Evolutionary conservation across 2,888 invertebrate species (phyloP), one percentile per base, ranked within the genome.

Genomic region (Drosophila subsilvestris): DNA sequence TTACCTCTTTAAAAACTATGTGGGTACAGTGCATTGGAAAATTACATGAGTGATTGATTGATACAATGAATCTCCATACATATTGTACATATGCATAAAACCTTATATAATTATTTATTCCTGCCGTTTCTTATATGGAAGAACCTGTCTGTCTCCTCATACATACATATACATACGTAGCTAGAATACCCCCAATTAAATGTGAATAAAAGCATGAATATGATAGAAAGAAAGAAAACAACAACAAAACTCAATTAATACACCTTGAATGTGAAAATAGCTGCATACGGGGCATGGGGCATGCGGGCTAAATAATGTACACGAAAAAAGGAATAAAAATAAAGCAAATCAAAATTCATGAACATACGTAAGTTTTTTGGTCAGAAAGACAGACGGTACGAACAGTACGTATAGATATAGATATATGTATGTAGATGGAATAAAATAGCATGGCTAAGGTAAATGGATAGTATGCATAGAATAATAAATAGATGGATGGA

Each of bases 391-490:
- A 43, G 56, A 55, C 54, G 22, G 29, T 18, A 37, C 25, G 51
- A 50, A 51, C 47, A 50, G 54, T 60, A 25, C 20, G 17, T 22
- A 43, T 43, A 57, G 43, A 44, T 22, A 70, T 61, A 55, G 43
- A 69, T 47, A 63, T 45, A 55, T 22, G 51, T 69, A 63, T 10
- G 18, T 17, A 47, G 29, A 69, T 61, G 61, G 58, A 69, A 63
- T 43, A 32, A 60, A 22, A 65, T 32, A 43, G 44, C 78, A 75
- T 79, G 37, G 37, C 37, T 37, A 37, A 69, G 83, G 53, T 79
- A 74, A 74, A 83, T 72, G 69, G 55, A 75, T 86, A 77, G 77
- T 86, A 83, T 86, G 82, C 81, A 80, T 83, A 66, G 80, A 86
- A 83, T 83, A 86, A 83, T 83, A 86, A 86, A 83, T 86, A 83